Evolutionary conservation across 2,888 invertebrate genomes (phyloP), one percentile per base, ranked within the genome.

Genomic region (Acholoe squamosa): DNA sequence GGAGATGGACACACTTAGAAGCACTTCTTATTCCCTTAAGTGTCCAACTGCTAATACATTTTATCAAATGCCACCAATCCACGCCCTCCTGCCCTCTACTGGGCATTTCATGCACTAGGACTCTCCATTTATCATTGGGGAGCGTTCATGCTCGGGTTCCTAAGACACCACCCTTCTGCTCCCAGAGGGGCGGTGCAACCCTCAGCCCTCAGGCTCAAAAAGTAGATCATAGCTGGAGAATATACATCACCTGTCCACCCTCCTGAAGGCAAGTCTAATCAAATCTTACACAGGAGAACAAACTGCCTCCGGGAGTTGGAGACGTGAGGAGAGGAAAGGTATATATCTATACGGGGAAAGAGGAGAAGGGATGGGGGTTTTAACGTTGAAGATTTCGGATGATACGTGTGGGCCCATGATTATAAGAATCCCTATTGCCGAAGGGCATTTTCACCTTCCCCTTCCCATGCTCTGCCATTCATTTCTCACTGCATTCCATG

Each of bases 181-280:
- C 14, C 14, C 71, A 7, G 0, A 16, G 7, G 16, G 16, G 0
- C 3, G 16, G 3, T 25, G 28, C 71, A 28, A 14, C 71, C 25
- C 71, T 28, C 61, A 3, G 22, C n/a, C 14, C 61, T 19, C 61
- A 61, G 19, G 5, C n/a, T n/a, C 61, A 7, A 0, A 71, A 71
- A 71, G 28, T 71, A 71, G 71, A 71, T 71, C 71, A 71, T n/a
- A 28, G 28, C 71, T 16, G 12, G 71, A 71, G 28, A 71, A 71
- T 25, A 71, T 71, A 61, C n/a, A 71, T 71, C 71, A 71, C 71
- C 71, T 71, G 71, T 71, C n/a, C 28, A 28, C n/a, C 71, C 31
- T 71, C 14, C 71, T 7, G 71, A 3, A 71, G 71, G 71, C 28
- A 25, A 25, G 71, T 3, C 7, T 71, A 71, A 71, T 71, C 71